Base-by-base conservation (phyloP, 53 echinoderm and acorn worm genomes). In the Holothuria scabra region DNA sequence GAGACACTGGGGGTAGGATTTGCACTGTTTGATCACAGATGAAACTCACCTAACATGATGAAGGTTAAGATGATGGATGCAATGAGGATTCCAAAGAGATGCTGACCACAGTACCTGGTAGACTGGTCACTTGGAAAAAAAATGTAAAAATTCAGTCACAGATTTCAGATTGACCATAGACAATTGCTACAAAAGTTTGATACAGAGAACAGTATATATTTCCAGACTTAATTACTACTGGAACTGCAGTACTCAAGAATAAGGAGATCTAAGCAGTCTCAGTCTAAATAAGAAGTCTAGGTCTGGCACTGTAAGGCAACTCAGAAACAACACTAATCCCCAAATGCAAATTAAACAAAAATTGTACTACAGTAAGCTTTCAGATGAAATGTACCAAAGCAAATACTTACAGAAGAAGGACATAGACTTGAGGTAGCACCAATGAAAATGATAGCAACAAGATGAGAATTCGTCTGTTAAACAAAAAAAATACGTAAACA, bases 351-450 rank as follows among this genome's bases (percentile, higher is more conserved):
- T n/a, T n/a, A n/a, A n/a, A n/a, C n/a, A n/a, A n/a, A n/a, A n/a
- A n/a, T n/a, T n/a, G n/a, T n/a, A n/a, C n/a, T n/a, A n/a, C n/a
- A n/a, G n/a, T n/a, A n/a, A n/a, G n/a, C n/a, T n/a, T n/a, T n/a
- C n/a, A n/a, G n/a, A n/a, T n/a, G n/a, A n/a, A n/a, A n/a, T n/a
- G n/a, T n/a, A 8, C 25, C 64, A 1, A 2, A 48, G 82, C 32
- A 48, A 41, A n/a, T 61, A 60, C 90, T 90, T 79, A 93, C 96
- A 85, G 81, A 21, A 89, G 83, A 6, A 96, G 67, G 20, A 96
- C 90, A 86, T 94, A 96, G 85, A 96, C 66, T 59, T 96, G 96
- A 1, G 96, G 96, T 30, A 96, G 81, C 21, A 96, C 86, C 29
- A 96, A 80, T 11, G 91, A 93, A 92, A 96, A 89, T 12, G 96